Percentiles rank a stretch among this genome's conserved stretches.
Conservation (phyloP, 2,113 vertebrate species). For the Psammodynastes pulverulentus region DNA sequence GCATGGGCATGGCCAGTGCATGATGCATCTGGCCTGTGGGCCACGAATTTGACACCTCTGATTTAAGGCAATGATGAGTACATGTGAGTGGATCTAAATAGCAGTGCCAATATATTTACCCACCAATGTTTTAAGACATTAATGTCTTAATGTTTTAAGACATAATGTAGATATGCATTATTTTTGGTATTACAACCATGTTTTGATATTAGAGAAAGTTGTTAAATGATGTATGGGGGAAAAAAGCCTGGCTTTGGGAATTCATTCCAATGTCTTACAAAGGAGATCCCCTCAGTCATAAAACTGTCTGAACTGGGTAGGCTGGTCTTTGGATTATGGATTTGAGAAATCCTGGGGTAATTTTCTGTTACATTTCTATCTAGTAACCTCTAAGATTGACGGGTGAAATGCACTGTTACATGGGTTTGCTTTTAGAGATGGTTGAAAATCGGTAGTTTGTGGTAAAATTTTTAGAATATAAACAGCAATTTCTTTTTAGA, state of each 20-base stretch:
- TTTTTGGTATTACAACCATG: neutral
- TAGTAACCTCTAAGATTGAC: neutral
- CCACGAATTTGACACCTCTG: no score
- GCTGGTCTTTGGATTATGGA: neutral
- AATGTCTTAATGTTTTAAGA: neutral
- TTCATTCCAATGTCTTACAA: neutral
- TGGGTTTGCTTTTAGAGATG: neutral
- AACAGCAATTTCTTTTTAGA: neutral
- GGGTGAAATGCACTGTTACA: neutral
- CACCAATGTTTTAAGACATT: neutral
- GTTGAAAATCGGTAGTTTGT: neutral
- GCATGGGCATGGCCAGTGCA: no score
- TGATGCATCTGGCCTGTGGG: no score
- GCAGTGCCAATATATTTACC: neutral
- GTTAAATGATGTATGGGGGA: neutral
- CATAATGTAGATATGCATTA: neutral
- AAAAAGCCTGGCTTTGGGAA: neutral
- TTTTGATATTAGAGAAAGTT: no score
- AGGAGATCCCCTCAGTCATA: neutral
- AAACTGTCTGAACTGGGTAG: neutral
- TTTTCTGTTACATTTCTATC: neutral
- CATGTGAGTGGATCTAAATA: neutral
- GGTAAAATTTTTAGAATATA: neutral
- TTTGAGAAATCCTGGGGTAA: neutral
- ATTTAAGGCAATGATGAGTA: neutral